A percentile compares a stretch with the other conserved stretches of the same genome.
These are phyloP conservation scores for Zeuzera pyrina DNA, from an alignment of 2,888 invertebrate species.

Conservation along the genomic window DNA sequence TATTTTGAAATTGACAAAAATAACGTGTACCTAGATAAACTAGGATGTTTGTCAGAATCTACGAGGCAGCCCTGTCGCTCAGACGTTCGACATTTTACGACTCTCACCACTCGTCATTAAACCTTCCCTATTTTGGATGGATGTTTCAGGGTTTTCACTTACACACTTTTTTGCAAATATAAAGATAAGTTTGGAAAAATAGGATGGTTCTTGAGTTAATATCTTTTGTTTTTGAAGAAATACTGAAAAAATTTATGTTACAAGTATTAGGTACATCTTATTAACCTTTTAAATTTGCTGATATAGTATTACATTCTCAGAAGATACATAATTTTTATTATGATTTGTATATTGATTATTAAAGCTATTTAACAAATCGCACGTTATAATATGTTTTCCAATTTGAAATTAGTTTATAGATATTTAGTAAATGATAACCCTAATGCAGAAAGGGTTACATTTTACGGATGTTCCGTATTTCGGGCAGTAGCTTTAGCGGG, in stretches of 20 bases:
- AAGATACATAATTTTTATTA: no score
- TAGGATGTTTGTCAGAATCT: no score
- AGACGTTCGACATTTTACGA: constrained; percentile 60
- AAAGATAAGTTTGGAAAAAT: neutral
- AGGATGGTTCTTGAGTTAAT: no score
- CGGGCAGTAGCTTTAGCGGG: constrained; percentile 49
- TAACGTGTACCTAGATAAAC: no score
- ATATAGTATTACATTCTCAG: no score
- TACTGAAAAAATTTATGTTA: no score
- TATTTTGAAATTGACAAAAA: no score
- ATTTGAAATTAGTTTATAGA: neutral
- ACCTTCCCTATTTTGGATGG: constrained; percentile 52
- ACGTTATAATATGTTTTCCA: neutral
- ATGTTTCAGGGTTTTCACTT: constrained; percentile 44
- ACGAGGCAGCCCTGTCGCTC: constrained; percentile 41
- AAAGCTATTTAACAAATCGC: neutral
- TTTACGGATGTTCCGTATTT: constrained; percentile 43
- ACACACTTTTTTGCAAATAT: constrained; percentile 6
- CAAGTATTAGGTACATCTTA: no score
- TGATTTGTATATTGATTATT: neutral
- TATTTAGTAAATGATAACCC: constrained; percentile 41
- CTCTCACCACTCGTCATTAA: constrained; percentile 54
- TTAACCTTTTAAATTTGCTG: no score
- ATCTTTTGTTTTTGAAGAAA: no score
- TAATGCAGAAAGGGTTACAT: constrained; percentile 30